A percentile compares a stretch with the other conserved stretches of the same genome.
Conservation (phyloP, 2,797 vertebrate genomes). For the Setipinna tenuifilis region DNA sequence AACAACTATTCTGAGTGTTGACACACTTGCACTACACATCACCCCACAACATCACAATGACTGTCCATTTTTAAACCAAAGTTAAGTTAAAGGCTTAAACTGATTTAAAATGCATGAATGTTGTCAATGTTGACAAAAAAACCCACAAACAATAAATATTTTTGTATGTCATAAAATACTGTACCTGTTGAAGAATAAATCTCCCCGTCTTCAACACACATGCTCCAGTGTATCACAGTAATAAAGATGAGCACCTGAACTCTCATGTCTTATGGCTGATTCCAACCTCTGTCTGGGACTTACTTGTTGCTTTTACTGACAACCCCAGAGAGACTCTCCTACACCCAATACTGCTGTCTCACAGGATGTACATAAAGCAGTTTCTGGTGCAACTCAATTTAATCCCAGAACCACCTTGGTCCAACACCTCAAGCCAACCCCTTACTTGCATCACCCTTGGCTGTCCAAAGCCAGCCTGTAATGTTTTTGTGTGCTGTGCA, state of each 20-base stretch:
- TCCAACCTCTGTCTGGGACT: background rate
- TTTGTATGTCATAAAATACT: background rate
- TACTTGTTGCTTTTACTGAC: background rate
- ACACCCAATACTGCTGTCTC: background rate
- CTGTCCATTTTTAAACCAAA: background rate
- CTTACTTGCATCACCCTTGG: background rate
- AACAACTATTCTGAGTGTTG: too few relatives aligned
- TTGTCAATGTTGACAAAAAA: background rate
- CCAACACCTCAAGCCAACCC: background rate
- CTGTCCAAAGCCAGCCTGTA: background rate
- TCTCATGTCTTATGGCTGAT: conserved; percentile 14
- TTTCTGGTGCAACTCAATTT: too few relatives aligned
- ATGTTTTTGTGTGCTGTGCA: background rate
- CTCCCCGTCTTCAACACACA: conserved; percentile 40
- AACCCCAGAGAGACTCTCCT: background rate
- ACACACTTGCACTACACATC: too few relatives aligned
- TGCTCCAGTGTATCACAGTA: conserved; percentile 32
- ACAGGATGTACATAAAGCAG: too few relatives aligned
- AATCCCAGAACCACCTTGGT: too few relatives aligned
- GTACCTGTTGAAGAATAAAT: conserved; percentile 61
- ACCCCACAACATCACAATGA: too few relatives aligned
- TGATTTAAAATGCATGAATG: background rate
- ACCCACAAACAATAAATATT: background rate
- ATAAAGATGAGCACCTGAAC: conserved; percentile 29
- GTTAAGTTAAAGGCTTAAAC: background rate